Conservation (phyloP, 2,113 vertebrate genomes). For the Xenopus laevis region DNA sequence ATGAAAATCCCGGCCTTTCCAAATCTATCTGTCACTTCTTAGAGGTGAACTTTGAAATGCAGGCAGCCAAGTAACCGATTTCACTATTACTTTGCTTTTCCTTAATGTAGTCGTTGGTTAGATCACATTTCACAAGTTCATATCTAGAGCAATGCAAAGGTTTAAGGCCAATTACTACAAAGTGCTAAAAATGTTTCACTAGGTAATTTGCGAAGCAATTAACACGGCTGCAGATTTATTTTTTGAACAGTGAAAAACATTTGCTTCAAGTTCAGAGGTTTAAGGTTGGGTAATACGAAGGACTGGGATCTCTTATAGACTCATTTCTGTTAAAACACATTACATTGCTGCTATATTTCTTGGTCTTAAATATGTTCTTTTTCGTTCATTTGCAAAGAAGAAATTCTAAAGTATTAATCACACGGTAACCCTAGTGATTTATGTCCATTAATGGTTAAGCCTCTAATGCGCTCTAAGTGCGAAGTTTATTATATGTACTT, state of each 20-base stretch:
- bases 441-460: slow-evolving; percentile 24
- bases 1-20: slow-evolving; percentile 16
- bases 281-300: slow-evolving; percentile 32
- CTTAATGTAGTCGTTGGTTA: slow-evolving; percentile 30
- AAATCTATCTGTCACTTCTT: slow-evolving; percentile 30
- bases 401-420: slow-evolving; percentile 28
- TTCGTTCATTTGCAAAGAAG: slow-evolving; percentile 16
- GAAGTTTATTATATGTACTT: slow-evolving; percentile 27
- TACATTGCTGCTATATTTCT: slow-evolving; percentile 3
- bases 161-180: slow-evolving; percentile 43
- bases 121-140: slow-evolving; percentile 23
- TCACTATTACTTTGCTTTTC: slow-evolving; percentile 15
- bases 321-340: slow-evolving; percentile 16
- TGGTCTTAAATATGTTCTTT: neutral
- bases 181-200: slow-evolving; percentile 36
- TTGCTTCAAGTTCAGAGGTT: slow-evolving; percentile 37
- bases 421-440: slow-evolving; percentile 27
- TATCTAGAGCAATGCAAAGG: slow-evolving; percentile 31
- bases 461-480: slow-evolving; percentile 26
- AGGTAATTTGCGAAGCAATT: slow-evolving; percentile 36
- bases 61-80: slow-evolving; percentile 20
- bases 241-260: slow-evolving; percentile 22
- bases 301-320: neutral
- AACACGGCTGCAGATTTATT: slow-evolving; percentile 30
- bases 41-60: slow-evolving; percentile 29